Evolutionary conservation across 2,797 vertebrate species (phyloP).

Genomic region (Chelonia mydas): DNA sequence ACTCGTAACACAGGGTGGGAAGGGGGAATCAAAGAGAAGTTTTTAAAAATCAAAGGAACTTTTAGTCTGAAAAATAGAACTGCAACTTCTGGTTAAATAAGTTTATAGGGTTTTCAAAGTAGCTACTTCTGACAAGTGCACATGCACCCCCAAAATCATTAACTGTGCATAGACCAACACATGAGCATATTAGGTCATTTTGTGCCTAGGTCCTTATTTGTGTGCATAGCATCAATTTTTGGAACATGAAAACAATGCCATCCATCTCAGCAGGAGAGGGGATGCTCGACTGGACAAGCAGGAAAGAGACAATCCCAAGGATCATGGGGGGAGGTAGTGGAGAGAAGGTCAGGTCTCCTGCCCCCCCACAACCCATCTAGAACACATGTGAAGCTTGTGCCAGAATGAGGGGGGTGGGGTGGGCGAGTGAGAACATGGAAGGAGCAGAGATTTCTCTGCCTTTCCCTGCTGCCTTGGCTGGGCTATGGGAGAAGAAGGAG

Average conservation of each 20-base stretch:
- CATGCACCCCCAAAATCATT: not conserved
- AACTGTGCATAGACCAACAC: not conserved
- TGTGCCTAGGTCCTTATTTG: not conserved
- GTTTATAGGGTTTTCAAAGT: not conserved
- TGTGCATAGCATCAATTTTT: not conserved
- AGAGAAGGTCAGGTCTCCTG: not conserved
- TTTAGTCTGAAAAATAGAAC: not conserved
- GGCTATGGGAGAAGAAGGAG: not conserved
- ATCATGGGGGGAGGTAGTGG: not conserved
- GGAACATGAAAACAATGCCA: not conserved
- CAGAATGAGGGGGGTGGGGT: not conserved
- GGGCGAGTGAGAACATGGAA: not conserved
- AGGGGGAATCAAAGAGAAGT: not conserved
- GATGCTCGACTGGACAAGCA: not conserved
- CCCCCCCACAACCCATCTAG: not conserved
- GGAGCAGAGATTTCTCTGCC: not conserved
- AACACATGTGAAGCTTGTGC: not conserved
- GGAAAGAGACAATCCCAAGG: not conserved
- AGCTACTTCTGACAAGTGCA: not conserved
- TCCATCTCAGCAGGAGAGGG: not conserved
- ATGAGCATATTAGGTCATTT: not conserved
- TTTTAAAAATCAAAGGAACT: not conserved
- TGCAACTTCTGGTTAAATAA: not conserved
- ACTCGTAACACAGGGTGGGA: not conserved
- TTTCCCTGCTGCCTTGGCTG: not conserved